Conservation (phyloP, 1,140 invertebrate species). For the Nephotettix cincticeps region DNA sequence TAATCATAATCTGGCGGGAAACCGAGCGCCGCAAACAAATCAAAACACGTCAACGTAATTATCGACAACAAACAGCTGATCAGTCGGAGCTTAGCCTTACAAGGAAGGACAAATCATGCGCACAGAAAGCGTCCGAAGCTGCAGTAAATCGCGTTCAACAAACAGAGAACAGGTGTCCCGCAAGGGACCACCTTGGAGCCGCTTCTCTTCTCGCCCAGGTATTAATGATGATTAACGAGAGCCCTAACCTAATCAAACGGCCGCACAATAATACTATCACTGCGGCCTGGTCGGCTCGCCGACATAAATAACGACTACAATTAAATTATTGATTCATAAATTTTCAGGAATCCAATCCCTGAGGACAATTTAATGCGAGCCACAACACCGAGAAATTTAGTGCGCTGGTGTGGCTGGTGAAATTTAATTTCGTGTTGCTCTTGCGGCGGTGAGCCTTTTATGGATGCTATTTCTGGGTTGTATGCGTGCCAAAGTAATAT, state of each 20-base stretch:
- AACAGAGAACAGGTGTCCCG: not conserved
- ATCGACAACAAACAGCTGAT: constrained; percentile 7
- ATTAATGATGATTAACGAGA: constrained; percentile 16
- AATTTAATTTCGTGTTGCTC: too few species aligned
- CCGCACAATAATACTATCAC: constrained; percentile 9
- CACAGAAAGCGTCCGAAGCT: not conserved
- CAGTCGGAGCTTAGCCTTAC: not conserved
- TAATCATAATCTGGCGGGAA: too few species aligned
- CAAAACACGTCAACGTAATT: not conserved
- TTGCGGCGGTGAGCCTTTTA: too few species aligned
- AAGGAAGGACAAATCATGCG: not conserved
- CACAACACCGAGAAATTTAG: too few species aligned
- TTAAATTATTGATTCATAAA: constrained; percentile 23
- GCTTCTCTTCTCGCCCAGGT: not conserved
- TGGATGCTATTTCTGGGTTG: too few species aligned
- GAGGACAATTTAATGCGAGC: constrained; percentile 10
- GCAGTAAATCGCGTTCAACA: constrained; percentile 6
- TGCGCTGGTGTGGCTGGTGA: too few species aligned
- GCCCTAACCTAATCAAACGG: constrained; percentile 17
- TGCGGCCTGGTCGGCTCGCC: not conserved
- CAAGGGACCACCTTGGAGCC: not conserved
- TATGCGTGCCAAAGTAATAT: too few species aligned
- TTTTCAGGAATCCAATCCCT: constrained; percentile 14
- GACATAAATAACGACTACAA: constrained; percentile 11
- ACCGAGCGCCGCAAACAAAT: too few species aligned